phyloP scores from a whole-genome alignment of 2,113 vertebrate species.

The Epinephelus moara region DNA sequence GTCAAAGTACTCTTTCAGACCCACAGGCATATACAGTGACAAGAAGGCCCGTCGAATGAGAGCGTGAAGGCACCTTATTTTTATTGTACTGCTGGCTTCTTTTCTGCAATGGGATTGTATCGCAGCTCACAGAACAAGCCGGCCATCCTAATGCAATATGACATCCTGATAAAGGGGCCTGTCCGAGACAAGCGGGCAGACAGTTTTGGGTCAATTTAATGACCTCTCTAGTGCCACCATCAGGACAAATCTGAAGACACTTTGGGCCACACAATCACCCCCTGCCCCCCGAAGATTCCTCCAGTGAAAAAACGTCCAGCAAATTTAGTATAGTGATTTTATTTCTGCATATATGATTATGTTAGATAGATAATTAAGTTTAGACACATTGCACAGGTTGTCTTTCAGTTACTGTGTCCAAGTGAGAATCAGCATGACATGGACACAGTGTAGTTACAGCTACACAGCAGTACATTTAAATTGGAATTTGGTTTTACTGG shows the following conservation, averaged over 20 bases:
- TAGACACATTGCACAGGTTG: neutral
- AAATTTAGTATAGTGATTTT: neutral
- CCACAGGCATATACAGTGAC: neutral
- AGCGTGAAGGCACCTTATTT: neutral
- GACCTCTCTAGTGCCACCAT: constrained; percentile 25
- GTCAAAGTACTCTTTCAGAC: neutral
- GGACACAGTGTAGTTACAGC: neutral
- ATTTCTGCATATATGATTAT: neutral
- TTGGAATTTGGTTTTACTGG: neutral
- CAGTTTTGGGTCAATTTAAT: constrained; percentile 54
- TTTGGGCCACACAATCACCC: neutral
- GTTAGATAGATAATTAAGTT: neutral
- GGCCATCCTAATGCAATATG: constrained; percentile 25
- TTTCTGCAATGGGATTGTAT: constrained; percentile 11
- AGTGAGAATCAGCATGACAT: neutral
- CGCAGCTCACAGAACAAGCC: constrained; percentile 23
- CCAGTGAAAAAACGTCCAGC: neutral
- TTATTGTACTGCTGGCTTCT: neutral
- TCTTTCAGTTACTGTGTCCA: neutral
- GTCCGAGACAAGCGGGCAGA: constrained; percentile 23
- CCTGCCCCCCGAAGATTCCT: neutral
- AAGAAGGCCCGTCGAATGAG: neutral
- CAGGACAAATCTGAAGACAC: constrained; percentile 7
- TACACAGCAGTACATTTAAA: neutral
- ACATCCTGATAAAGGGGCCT: constrained; percentile 19